Evolutionary conservation across 2,797 vertebrate genomes (phyloP).

Genomic region (Cyclopterus lumpus): DNA sequence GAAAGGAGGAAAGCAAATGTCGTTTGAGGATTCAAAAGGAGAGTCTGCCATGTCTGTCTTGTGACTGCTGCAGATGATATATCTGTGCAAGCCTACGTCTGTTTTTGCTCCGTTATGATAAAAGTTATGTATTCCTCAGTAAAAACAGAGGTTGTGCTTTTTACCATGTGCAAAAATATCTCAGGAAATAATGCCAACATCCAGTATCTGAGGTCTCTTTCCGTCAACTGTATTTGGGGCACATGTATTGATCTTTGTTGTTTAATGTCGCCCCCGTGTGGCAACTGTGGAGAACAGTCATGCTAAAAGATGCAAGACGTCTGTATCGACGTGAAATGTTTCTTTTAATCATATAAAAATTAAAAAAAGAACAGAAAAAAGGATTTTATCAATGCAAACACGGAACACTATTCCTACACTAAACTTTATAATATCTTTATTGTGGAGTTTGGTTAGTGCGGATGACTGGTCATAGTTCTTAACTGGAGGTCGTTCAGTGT

Average conservation of each 20-base stretch:
- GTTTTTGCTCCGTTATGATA: neutral
- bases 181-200: slow-evolving; percentile 5
- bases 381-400: neutral
- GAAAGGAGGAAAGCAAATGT: slow-evolving; percentile 6
- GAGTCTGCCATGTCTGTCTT: neutral
- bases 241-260: slow-evolving; percentile 11
- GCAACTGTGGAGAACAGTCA: neutral
- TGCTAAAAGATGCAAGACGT: neutral
- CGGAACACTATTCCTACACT: neutral
- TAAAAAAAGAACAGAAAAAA: neutral
- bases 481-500: neutral
- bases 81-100: neutral
- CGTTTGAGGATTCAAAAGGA: slow-evolving; percentile 4
- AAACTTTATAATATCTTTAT: neutral
- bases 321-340: neutral
- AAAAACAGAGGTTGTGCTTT: neutral
- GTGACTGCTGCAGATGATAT: neutral
- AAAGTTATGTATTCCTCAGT: neutral
- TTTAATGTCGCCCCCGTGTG: slow-evolving; percentile 56
- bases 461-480: neutral
- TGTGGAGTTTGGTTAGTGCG: neutral
- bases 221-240: slow-evolving; percentile 7
- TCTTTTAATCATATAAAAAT: neutral
- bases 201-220: neutral
- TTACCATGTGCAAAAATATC: neutral